phyloP scores from a whole-genome alignment of 2,113 vertebrate genomes.

The Peromyscus leucopus region DNA sequence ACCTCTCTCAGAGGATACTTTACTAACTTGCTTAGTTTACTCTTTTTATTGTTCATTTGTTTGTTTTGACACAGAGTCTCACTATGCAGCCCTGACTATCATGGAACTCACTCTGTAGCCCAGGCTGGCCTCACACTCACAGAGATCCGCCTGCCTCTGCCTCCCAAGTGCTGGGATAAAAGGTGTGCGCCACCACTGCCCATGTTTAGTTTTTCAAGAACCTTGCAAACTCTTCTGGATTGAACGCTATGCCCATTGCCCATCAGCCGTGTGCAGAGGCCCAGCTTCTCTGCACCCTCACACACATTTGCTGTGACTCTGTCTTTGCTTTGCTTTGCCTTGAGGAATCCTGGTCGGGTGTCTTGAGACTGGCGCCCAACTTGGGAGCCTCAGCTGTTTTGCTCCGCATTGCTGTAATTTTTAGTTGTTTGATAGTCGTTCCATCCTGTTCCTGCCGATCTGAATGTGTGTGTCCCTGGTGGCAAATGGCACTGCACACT shows the following conservation, averaged over 20 bases:
- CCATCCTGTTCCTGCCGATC: fast-evolving
- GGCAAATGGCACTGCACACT: fast-evolving
- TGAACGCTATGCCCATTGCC: fast-evolving
- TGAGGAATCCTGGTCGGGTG: neutral
- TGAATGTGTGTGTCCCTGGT: fast-evolving
- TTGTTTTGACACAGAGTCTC: neutral
- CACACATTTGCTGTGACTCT: neutral
- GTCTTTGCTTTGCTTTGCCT: neutral
- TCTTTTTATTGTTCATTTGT: neutral
- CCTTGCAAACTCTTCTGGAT: neutral
- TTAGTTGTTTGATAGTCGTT: fast-evolving
- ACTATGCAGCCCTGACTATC: no score
- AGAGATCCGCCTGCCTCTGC: neutral
- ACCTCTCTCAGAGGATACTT: neutral
- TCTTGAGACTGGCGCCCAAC: neutral
- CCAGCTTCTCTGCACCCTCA: fast-evolving
- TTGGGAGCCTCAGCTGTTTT: neutral
- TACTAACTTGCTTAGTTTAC: neutral
- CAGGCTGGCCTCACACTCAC: neutral
- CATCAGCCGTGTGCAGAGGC: fast-evolving
- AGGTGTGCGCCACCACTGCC: neutral
- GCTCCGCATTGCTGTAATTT: fast-evolving
- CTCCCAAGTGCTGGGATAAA: neutral
- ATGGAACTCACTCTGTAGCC: neutral
- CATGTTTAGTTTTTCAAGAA: neutral